Conservation (phyloP, 2,113 vertebrate species). For the Nymphicus hollandicus region DNA sequence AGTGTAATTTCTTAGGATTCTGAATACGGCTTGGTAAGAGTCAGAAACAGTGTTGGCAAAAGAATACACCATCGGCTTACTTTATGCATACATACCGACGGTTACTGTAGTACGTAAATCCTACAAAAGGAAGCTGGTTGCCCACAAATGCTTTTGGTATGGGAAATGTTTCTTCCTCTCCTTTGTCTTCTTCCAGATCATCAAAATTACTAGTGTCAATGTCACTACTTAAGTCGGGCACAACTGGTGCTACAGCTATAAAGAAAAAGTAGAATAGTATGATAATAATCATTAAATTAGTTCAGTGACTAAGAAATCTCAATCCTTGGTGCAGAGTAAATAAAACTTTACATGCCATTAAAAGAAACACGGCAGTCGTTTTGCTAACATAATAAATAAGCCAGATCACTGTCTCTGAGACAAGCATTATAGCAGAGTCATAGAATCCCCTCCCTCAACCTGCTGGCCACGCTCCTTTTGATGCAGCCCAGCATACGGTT, state of each 20-base stretch:
- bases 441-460: background rate
- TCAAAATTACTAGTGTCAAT: conserved; percentile 99
- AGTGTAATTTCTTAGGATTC: background rate
- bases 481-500: background rate
- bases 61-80: background rate
- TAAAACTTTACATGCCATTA: background rate
- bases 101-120: conserved; percentile 96
- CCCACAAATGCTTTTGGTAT: conserved; percentile 98
- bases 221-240: conserved; percentile 96
- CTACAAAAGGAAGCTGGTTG: conserved; percentile 97
- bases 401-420: background rate
- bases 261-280: background rate
- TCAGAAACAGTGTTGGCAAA: background rate
- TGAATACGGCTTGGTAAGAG: background rate
- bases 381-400: background rate
- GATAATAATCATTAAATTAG: background rate
- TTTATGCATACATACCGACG: conserved; percentile 82
- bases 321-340: background rate
- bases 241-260: conserved; percentile 93
- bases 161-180: conserved; percentile 97
- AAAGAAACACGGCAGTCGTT: background rate
- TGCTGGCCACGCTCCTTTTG: background rate
- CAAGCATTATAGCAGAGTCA: background rate
- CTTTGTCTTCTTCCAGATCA: conserved; percentile 96
- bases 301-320: background rate